Evolutionary conservation across 2,888 invertebrate genomes (phyloP).

Genomic region (Andrena hattorfiana): DNA sequence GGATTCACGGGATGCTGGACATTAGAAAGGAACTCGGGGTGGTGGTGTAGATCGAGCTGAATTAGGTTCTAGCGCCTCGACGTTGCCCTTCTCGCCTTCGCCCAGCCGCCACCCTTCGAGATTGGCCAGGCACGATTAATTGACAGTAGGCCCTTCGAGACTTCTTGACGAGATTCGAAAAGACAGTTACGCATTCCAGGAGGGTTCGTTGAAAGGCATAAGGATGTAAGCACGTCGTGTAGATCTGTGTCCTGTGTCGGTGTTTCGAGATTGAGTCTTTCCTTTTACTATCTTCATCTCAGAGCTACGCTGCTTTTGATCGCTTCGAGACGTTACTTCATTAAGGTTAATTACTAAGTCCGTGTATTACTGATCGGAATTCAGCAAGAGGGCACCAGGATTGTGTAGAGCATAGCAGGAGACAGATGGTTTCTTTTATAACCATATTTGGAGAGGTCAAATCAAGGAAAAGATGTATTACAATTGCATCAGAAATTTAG

Average conservation of each 20-base stretch:
- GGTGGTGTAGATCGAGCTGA: constrained; percentile 65
- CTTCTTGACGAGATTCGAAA: constrained; percentile 79
- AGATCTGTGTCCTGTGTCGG: constrained; percentile 38
- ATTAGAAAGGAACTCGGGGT: constrained; percentile 61
- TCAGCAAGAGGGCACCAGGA: no score
- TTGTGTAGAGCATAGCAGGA: no score
- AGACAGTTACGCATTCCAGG: constrained; percentile 78
- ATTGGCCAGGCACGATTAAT: constrained; percentile 83
- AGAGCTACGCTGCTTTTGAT: constrained; percentile 11
- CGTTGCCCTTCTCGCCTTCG: constrained; percentile 57
- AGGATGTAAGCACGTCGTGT: constrained; percentile 53
- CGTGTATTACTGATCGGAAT: neutral
- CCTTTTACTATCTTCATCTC: constrained; percentile 53
- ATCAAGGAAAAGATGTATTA: no score
- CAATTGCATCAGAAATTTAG: no score
- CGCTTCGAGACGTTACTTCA: neutral
- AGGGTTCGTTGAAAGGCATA: constrained; percentile 70
- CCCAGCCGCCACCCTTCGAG: constrained; percentile 71
- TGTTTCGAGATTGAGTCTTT: constrained; percentile 43
- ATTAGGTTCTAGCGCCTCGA: constrained; percentile 73
- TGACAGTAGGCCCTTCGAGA: constrained; percentile 80
- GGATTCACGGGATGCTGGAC: constrained; percentile 77
- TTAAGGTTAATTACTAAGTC: constrained; percentile 40
- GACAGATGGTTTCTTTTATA: no score
- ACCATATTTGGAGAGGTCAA: no score